phyloP scores from a whole-genome alignment of 2,113 vertebrate genomes.

The Chauna torquata region DNA sequence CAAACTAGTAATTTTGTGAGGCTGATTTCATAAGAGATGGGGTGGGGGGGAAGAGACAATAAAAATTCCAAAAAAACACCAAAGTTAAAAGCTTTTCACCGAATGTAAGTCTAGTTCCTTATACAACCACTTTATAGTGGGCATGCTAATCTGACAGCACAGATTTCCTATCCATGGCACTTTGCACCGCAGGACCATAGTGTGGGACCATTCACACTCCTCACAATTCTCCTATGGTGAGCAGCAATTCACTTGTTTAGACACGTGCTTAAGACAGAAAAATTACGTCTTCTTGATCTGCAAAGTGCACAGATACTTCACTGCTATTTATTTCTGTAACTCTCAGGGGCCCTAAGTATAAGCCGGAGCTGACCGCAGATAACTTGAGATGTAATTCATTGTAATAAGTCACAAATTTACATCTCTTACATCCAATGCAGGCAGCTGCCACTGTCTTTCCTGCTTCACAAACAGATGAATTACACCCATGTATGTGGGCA shows the following conservation, averaged over 20 bases:
- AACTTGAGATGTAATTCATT: neutral
- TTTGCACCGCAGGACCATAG: neutral
- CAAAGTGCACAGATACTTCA: neutral
- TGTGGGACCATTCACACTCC: neutral
- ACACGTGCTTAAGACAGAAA: neutral
- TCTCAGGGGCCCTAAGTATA: accelerated
- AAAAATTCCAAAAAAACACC: neutral
- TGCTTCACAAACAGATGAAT: neutral
- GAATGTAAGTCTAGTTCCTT: neutral
- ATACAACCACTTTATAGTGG: neutral
- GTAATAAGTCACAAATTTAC: neutral
- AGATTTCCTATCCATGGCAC: neutral
- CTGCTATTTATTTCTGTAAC: neutral
- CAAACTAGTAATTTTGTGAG: neutral
- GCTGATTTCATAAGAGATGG: neutral
- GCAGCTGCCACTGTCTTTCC: neutral
- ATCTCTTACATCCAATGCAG: neutral
- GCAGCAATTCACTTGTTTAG: neutral
- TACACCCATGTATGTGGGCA: accelerated
- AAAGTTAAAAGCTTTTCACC: neutral
- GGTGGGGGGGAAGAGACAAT: neutral
- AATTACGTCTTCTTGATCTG: neutral
- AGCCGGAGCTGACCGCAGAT: neutral
- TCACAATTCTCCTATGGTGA: neutral
- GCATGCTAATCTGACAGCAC: neutral